phyloP scores from a whole-genome alignment of 2,888 invertebrate genomes.

The Poecilobothrus nobilitatus region DNA sequence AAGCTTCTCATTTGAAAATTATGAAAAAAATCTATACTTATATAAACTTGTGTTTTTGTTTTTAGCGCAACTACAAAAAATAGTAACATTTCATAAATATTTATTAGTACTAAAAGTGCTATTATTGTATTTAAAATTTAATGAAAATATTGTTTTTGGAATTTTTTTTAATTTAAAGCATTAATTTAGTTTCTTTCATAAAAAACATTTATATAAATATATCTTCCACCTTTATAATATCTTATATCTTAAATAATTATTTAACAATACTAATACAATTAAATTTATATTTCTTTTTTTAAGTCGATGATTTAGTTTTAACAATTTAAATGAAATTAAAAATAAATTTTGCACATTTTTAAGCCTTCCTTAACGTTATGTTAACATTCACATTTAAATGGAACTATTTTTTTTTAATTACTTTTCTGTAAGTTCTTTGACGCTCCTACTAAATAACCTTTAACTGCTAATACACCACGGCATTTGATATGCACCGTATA shows the following conservation, averaged over 20 bases:
- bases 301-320: background rate
- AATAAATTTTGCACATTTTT: too few relatives aligned
- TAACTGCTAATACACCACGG: constrained; percentile 81
- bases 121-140: background rate
- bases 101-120: background rate
- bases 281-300: background rate
- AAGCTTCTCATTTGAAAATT: too few relatives aligned
- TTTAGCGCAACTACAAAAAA: background rate
- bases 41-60: background rate
- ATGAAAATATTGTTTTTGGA: background rate
- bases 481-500: constrained; percentile 87
- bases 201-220: background rate
- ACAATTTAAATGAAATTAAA: too few relatives aligned
- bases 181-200: background rate
- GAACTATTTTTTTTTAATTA: too few relatives aligned
- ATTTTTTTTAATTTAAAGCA: background rate
- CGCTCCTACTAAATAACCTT: constrained; percentile 68
- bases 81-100: background rate
- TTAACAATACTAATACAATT: background rate
- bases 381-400: background rate
- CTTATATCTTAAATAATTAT: background rate
- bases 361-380: background rate
- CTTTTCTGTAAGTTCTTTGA: constrained; percentile 23
- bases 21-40: too few relatives aligned
- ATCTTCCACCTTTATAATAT: background rate